These are phyloP conservation scores for Liolophura sinensis DNA, from an alignment of 1,140 invertebrate genomes.

Conservation along the genomic window DNA sequence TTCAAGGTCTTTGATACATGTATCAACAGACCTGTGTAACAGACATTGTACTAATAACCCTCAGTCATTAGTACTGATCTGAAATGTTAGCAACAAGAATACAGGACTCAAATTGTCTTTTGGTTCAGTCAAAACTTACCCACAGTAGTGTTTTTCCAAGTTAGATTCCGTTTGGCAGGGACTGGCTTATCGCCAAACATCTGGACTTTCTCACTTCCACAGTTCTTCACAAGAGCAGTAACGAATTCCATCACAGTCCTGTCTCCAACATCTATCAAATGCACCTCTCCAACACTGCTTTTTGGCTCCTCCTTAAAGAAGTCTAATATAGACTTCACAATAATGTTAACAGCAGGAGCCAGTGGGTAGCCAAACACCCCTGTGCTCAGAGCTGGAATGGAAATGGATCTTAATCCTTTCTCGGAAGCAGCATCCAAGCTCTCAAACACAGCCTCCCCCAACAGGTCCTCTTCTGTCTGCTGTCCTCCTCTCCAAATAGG, in stretches of 20 bases:
- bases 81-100: no score
- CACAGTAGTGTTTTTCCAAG: no score
- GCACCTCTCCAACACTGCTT: constrained; percentile 16
- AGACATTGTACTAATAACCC: no score
- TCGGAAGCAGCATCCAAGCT: constrained; percentile 23
- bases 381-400: constrained; percentile 32
- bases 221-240: no score
- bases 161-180: no score
- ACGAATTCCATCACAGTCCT: constrained; percentile 7
- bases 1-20: no score
- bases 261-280: constrained; percentile 16
- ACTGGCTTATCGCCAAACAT: no score
- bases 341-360: constrained; percentile 15
- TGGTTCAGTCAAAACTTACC: no score
- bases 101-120: no score
- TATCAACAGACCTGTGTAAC: no score
- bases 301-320: constrained; percentile 10
- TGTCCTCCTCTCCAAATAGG: constrained; percentile 22
- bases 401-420: constrained; percentile 19
- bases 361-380: constrained; percentile 29
- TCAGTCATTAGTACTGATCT: no score
- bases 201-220: no score
- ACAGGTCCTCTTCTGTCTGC: constrained; percentile 11
- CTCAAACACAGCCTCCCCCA: constrained; percentile 21
- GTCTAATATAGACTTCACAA: constrained; percentile 12